Evolutionary conservation across 2,888 invertebrate genomes (phyloP).

Genomic region (Cataglyphis cursor): DNA sequence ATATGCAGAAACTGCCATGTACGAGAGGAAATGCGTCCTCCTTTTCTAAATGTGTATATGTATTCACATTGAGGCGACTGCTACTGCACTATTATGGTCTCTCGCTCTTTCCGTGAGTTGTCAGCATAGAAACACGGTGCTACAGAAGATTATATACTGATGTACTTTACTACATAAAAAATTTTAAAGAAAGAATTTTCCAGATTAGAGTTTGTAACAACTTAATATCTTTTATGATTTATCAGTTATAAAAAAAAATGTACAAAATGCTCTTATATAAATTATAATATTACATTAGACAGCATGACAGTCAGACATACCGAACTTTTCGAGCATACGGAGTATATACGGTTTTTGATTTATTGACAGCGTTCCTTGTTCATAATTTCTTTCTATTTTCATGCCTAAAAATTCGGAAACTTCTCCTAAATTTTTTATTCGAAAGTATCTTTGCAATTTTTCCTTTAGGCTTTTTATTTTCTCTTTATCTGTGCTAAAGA

Average conservation of each 20-base stretch:
- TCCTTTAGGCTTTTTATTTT: too few relatives aligned
- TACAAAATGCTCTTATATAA: not conserved
- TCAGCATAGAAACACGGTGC: slow-evolving; percentile 75
- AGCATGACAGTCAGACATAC: too few relatives aligned
- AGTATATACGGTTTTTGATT: too few relatives aligned
- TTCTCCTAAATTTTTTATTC: too few relatives aligned
- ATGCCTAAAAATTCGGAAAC: too few relatives aligned
- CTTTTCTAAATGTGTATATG: slow-evolving; percentile 15
- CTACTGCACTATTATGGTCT: slow-evolving; percentile 64
- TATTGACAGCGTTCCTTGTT: too few relatives aligned
- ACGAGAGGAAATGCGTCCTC: slow-evolving; percentile 27
- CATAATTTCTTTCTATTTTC: too few relatives aligned
- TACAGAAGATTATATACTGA: slow-evolving; percentile 66
- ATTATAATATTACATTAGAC: too few relatives aligned
- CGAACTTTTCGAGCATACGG: too few relatives aligned
- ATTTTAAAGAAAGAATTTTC: slow-evolving; percentile 60
- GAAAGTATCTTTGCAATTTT: too few relatives aligned
- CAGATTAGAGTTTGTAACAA: not conserved
- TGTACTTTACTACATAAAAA: slow-evolving; percentile 69
- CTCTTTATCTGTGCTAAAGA: too few relatives aligned
- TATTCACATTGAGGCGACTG: slow-evolving; percentile 35
- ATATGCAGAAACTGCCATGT: slow-evolving; percentile 24
- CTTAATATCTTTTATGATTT: not conserved
- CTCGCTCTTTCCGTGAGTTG: slow-evolving; percentile 73
- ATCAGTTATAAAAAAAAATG: not conserved